phyloP scores from a whole-genome alignment of 1,140 invertebrate species.

The Rhynchophorus ferrugineus region DNA sequence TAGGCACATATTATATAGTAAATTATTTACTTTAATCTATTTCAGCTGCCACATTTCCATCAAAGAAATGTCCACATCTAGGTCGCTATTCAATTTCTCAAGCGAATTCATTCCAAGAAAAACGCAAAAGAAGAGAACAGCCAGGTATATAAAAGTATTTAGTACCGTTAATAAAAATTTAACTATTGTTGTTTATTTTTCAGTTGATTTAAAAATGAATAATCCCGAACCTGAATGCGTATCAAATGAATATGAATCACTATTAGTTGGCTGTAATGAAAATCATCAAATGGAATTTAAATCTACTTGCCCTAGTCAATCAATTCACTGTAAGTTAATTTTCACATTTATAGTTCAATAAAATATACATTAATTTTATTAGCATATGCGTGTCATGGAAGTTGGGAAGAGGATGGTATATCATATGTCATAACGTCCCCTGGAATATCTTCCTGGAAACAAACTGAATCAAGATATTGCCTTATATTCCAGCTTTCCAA shows the following conservation, averaged over 20 bases:
- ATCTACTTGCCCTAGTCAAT: constrained; percentile 46
- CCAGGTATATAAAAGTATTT: constrained; percentile 21
- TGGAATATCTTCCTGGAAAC: constrained; percentile 33
- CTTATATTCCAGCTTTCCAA: constrained; percentile 44
- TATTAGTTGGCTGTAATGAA: constrained; percentile 56
- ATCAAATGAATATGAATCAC: constrained; percentile 47
- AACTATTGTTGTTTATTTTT: constrained; percentile 9
- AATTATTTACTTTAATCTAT: constrained; percentile 27
- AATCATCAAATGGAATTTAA: constrained; percentile 62
- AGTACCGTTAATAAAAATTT: constrained; percentile 1
- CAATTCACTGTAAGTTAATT: constrained; percentile 29
- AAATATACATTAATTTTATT: background rate
- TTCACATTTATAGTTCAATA: background rate
- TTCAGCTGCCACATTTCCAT: constrained; percentile 57
- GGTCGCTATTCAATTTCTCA: constrained; percentile 51
- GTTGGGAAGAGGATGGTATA: constrained; percentile 59
- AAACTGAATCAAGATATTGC: constrained; percentile 44
- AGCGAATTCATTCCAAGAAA: constrained; percentile 16
- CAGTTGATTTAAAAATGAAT: constrained; percentile 21
- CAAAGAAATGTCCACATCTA: constrained; percentile 59
- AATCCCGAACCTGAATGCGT: constrained; percentile 37
- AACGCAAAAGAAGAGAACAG: constrained; percentile 34
- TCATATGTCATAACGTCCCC: constrained; percentile 56
- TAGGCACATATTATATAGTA: constrained; percentile 1
- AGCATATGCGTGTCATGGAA: constrained; percentile 61